Conservation (phyloP, 2,113 vertebrate species). For the Lepus timidus region DNA sequence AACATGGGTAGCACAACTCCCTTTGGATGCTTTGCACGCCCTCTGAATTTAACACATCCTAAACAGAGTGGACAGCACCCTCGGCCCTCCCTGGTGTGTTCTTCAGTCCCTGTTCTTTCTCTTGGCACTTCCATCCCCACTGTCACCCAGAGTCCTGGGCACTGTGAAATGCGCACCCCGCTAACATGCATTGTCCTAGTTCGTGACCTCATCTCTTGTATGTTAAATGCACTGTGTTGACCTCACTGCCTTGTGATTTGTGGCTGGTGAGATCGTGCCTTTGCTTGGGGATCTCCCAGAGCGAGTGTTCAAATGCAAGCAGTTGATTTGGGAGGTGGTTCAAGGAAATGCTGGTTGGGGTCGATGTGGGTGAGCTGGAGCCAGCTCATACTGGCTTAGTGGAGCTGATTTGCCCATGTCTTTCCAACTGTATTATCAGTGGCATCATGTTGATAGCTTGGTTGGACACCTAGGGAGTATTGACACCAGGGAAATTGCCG, state of each 20-base stretch:
- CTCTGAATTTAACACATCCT: not conserved
- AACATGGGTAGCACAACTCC: too few relatives aligned
- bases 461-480: not conserved
- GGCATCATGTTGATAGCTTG: not conserved
- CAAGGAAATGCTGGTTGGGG: not conserved
- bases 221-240: not conserved
- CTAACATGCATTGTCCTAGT: not conserved
- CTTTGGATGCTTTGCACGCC: not conserved
- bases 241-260: not conserved
- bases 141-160: not conserved
- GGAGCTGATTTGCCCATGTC: not conserved
- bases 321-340: not conserved
- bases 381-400: not conserved
- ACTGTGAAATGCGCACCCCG: too few relatives aligned
- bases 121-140: not conserved
- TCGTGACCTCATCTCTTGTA: not conserved
- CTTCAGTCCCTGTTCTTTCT: not conserved
- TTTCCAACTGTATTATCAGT: not conserved
- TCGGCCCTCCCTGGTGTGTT: accelerated
- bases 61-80: not conserved
- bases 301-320: not conserved
- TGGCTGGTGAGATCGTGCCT: not conserved
- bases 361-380: not conserved
- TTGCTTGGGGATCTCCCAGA: not conserved
- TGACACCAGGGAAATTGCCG: not conserved